These are phyloP conservation scores for Lasioglossum lativentre DNA, from an alignment of 2,888 invertebrate species.

Conservation along the genomic window DNA sequence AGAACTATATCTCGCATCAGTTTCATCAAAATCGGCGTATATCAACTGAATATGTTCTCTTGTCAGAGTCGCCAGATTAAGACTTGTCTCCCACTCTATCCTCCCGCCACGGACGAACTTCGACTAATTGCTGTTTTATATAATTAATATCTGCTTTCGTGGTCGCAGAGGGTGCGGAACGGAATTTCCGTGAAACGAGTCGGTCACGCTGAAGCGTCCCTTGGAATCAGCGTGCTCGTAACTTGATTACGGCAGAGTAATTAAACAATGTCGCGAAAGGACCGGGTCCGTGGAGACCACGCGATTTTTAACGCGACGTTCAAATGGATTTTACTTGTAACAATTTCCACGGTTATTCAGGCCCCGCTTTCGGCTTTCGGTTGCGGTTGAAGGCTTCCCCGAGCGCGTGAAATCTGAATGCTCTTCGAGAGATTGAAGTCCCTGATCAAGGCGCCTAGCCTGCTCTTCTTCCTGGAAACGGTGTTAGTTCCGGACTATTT, in stretches of 20 bases:
- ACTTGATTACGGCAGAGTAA: conserved; percentile 24
- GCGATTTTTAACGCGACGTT: conserved; percentile 12
- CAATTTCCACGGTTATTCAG: conserved; percentile 15
- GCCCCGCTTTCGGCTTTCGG: neutral
- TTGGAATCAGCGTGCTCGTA: conserved; percentile 3
- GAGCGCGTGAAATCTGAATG: conserved; percentile 6
- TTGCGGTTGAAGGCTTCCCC: neutral
- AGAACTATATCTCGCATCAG: no score
- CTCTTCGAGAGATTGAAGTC: neutral
- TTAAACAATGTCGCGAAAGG: conserved; percentile 36
- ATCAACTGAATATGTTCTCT: no score
- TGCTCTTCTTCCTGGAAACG: conserved; percentile 13
- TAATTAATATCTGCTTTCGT: conserved; percentile 21
- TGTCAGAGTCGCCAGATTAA: no score
- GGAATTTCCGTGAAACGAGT: conserved; percentile 7
- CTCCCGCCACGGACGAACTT: neutral
- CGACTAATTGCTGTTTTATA: neutral
- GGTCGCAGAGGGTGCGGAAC: neutral
- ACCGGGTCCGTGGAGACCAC: conserved; percentile 9
- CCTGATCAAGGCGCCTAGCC: neutral
- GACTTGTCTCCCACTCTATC: no score
- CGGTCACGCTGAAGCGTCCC: conserved; percentile 14
- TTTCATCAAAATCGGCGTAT: no score
- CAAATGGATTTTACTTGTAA: neutral
- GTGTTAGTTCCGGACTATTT: conserved; percentile 48